A percentile compares a stretch with the other conserved stretches of the same genome.
Evolutionary conservation across 2,113 vertebrate genomes (phyloP).

Genomic region (human (Homo sapiens)): DNA sequence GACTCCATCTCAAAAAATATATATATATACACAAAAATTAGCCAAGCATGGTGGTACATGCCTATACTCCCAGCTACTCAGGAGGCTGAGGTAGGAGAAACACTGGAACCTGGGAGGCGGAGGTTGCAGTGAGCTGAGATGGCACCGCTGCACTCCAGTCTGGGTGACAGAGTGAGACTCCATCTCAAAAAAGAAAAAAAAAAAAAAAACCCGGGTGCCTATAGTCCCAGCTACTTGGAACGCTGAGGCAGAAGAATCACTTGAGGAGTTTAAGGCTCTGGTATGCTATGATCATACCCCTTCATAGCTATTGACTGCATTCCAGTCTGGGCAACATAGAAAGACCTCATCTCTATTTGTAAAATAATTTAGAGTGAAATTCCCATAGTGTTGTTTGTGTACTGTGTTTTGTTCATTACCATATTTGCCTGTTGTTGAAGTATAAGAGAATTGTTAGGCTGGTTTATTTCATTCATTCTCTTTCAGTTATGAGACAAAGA

Average conservation of each 20-base stretch:
- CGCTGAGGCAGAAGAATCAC: neutral
- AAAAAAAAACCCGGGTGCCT: no score
- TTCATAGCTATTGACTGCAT: neutral
- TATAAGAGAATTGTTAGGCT: neutral
- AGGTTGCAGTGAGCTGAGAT: no score
- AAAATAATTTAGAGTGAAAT: slow-evolving; percentile 20
- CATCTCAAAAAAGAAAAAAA: no score
- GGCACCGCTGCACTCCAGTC: no score
- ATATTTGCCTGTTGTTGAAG: neutral
- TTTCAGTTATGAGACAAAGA: neutral
- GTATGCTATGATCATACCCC: no score
- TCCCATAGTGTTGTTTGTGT: neutral
- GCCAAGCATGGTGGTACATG: no score
- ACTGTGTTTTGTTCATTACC: neutral
- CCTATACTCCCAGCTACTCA: no score
- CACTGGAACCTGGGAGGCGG: no score
- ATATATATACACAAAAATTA: no score
- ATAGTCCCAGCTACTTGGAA: neutral
- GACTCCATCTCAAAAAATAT: no score
- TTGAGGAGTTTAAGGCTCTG: neutral
- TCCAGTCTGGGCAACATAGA: neutral
- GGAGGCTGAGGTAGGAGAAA: no score
- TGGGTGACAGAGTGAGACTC: no score
- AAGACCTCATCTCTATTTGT: neutral
- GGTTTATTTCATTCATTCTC: slow-evolving; percentile 43